Evolutionary conservation across 2,797 vertebrate species (phyloP).

Genomic region (Lutjanus campechanus): DNA sequence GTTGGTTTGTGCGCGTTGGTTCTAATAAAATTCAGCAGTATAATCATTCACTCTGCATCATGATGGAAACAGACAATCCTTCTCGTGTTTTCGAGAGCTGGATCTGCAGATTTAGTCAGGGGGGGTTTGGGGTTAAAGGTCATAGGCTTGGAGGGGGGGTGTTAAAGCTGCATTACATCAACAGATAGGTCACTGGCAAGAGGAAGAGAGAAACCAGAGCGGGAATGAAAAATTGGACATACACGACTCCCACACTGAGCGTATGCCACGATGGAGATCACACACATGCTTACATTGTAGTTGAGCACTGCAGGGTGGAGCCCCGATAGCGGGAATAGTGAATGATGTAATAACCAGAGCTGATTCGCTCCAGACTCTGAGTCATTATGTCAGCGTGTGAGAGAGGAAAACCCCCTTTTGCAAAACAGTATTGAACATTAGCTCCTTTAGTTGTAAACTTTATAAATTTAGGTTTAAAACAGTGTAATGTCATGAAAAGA

Average conservation of each 20-base stretch:
- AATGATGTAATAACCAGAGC: slow-evolving; percentile 63
- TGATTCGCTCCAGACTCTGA: slow-evolving; percentile 66
- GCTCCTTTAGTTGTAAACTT: no score
- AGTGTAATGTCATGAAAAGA: no score
- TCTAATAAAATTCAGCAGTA: background rate
- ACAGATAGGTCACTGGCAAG: background rate
- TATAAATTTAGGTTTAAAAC: background rate
- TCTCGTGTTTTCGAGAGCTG: background rate
- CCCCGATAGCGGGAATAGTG: slow-evolving; percentile 49
- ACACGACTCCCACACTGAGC: background rate
- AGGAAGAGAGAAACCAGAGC: slow-evolving; percentile 21
- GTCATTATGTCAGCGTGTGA: background rate
- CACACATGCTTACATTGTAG: slow-evolving; percentile 20
- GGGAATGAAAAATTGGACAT: slow-evolving; percentile 4
- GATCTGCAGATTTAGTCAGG: background rate
- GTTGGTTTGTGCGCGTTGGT: background rate
- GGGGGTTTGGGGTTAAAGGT: slow-evolving; percentile 8
- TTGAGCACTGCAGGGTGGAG: slow-evolving; percentile 67
- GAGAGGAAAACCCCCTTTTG: slow-evolving; percentile 44
- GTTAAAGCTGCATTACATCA: background rate
- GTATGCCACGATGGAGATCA: slow-evolving; percentile 24
- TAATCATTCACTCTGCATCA: background rate
- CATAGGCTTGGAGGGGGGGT: background rate
- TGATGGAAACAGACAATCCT: slow-evolving; percentile 7
- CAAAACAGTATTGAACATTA: background rate